These are phyloP conservation scores for Volucella inflata DNA, from an alignment of 2,888 invertebrate genomes.

Conservation along the genomic window DNA sequence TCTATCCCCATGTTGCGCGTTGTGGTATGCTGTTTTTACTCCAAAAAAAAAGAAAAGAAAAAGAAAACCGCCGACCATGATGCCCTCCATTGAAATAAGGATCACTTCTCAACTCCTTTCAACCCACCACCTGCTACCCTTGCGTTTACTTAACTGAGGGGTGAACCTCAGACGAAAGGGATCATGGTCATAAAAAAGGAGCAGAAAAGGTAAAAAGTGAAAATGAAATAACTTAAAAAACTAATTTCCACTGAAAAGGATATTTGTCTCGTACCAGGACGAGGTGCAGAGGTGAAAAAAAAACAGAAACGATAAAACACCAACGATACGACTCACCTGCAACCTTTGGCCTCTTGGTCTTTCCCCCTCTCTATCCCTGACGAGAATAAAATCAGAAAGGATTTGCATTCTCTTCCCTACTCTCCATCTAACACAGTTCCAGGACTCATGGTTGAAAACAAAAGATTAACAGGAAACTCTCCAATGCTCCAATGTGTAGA, in stretches of 20 bases:
- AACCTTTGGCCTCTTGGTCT: slow-evolving; percentile 24
- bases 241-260: slow-evolving; percentile 62
- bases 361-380: slow-evolving; percentile 33
- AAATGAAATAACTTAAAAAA: slow-evolving; percentile 61
- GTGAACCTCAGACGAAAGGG: slow-evolving; percentile 45
- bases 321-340: slow-evolving; percentile 31
- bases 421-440: not conserved
- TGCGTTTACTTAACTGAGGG: slow-evolving; percentile 15
- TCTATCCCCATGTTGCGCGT: slow-evolving; percentile 50
- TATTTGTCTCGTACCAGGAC: slow-evolving; percentile 33
- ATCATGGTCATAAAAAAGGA: slow-evolving; percentile 46
- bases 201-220: slow-evolving; percentile 37
- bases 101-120: slow-evolving; percentile 26
- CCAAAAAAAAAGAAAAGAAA: not conserved
- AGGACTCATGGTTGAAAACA: slow-evolving; percentile 29
- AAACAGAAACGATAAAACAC: not conserved
- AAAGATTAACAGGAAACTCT: slow-evolving; percentile 60
- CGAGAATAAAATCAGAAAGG: slow-evolving; percentile 62
- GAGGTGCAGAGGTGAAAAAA: not conserved
- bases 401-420: slow-evolving; percentile 62
- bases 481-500: slow-evolving; percentile 23
- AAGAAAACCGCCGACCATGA: not conserved
- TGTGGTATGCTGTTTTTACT: slow-evolving; percentile 51
- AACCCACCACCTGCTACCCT: not conserved
- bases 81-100: slow-evolving; percentile 29